These are phyloP conservation scores for Ptychobarbus kaznakovi DNA, from an alignment of 2,797 vertebrate species.

Conservation along the genomic window DNA sequence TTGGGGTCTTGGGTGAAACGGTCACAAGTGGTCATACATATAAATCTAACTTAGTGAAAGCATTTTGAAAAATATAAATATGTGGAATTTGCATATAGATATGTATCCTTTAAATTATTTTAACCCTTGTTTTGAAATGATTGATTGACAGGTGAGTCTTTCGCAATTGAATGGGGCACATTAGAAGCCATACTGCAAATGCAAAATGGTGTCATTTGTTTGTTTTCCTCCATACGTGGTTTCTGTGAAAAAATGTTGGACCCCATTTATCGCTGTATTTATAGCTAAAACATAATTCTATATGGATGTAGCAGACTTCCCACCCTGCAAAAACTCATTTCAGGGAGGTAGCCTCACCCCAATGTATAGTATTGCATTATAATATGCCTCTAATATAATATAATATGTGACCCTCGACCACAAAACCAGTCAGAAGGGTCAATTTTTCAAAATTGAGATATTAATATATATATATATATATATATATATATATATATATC, in stretches of 20 bases:
- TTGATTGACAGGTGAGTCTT: neutral
- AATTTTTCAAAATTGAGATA: no score
- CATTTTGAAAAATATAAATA: no score
- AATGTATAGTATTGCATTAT: no score
- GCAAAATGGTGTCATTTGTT: neutral
- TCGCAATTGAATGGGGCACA: no score
- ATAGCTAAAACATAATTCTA: neutral
- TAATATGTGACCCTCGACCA: no score
- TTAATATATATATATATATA: no score
- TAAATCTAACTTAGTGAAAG: neutral
- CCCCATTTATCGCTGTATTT: neutral
- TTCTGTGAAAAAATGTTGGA: neutral
- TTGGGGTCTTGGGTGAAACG: neutral
- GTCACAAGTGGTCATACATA: constrained; percentile 5
- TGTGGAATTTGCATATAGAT: no score
- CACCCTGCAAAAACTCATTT: no score
- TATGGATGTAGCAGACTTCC: neutral
- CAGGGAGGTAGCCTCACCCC: no score
- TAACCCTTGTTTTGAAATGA: neutral
- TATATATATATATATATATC: no score
- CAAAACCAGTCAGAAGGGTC: no score
- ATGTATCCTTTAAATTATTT: neutral
- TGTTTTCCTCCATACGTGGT: neutral
- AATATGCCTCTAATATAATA: no score
- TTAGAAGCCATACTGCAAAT: neutral